Conservation (phyloP, 2,797 vertebrate species). For the Micrastur ruficollis region DNA sequence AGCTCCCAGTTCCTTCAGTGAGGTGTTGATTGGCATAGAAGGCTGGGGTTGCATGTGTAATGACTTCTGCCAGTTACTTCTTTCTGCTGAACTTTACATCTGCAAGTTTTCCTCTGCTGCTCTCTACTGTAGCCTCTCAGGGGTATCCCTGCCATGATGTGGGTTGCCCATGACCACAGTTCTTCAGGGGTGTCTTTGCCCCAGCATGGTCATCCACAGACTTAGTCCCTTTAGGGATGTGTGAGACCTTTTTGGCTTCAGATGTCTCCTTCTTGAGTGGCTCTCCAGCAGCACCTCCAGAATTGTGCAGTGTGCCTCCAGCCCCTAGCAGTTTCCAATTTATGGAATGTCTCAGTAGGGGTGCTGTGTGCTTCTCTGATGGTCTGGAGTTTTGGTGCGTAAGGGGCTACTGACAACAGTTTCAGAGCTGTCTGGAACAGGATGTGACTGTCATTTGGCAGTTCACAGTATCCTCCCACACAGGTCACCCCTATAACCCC, state of each 20-base stretch:
- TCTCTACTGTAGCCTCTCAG: background rate
- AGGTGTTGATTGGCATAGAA: background rate
- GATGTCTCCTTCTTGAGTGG: background rate
- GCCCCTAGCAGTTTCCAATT: background rate
- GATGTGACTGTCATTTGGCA: background rate
- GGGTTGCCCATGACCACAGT: background rate
- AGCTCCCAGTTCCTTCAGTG: background rate
- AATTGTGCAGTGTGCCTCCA: background rate
- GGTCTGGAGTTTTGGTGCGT: background rate
- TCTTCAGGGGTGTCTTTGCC: too few species aligned
- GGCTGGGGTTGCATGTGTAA: background rate
- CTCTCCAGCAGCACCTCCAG: background rate
- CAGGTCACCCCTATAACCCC: background rate
- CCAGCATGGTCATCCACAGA: background rate
- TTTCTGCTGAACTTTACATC: background rate
- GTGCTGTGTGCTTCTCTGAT: background rate
- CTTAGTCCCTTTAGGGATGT: background rate
- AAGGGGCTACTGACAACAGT: background rate
- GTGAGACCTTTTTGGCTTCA: background rate
- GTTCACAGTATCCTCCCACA: background rate
- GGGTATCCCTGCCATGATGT: background rate
- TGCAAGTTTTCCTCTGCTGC: background rate
- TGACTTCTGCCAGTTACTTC: background rate
- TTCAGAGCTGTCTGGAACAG: background rate
- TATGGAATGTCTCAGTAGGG: background rate